phyloP scores from a whole-genome alignment of 2,888 invertebrate species.

The Xestoiulus laeticollis region DNA sequence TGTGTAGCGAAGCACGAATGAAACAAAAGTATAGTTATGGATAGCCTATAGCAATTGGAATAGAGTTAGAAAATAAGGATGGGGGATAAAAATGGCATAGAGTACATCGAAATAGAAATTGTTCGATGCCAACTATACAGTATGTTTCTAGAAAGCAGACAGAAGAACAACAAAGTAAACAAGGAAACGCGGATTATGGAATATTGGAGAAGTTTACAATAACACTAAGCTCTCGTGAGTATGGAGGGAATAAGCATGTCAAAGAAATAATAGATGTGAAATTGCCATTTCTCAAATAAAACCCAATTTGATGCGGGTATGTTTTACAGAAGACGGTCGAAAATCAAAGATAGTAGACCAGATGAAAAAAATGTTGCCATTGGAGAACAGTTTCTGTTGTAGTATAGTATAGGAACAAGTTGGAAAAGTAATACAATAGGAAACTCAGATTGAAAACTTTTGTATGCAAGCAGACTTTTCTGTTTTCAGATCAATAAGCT shows the following conservation, averaged over 20 bases:
- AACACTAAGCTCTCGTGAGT: slow-evolving; percentile 16
- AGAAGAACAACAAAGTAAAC: slow-evolving; percentile 21
- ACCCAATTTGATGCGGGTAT: not conserved
- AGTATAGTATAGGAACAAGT: not conserved
- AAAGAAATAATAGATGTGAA: slow-evolving; percentile 31
- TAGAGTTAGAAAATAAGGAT: not conserved
- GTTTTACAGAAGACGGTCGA: not conserved
- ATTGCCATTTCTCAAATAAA: slow-evolving; percentile 15
- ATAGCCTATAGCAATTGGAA: not conserved
- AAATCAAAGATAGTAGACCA: slow-evolving; percentile 7
- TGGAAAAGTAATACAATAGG: not conserved
- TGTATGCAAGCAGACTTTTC: not conserved
- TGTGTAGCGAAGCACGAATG: not conserved
- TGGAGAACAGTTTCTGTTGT: not conserved
- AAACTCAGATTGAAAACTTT: not conserved
- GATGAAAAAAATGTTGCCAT: not conserved
- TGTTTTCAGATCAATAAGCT: slow-evolving; percentile 24
- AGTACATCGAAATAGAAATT: not conserved
- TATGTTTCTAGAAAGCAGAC: not conserved
- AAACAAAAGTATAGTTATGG: not conserved
- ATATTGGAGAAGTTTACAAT: slow-evolving; percentile 12
- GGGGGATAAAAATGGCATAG: not conserved
- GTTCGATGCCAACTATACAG: not conserved
- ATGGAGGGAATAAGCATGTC: slow-evolving; percentile 31
- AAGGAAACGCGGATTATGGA: slow-evolving; percentile 28